A percentile compares a stretch with the other conserved stretches of the same genome.
phyloP scores from a whole-genome alignment of 2,888 invertebrate species.

The Mamestra brassicae region DNA sequence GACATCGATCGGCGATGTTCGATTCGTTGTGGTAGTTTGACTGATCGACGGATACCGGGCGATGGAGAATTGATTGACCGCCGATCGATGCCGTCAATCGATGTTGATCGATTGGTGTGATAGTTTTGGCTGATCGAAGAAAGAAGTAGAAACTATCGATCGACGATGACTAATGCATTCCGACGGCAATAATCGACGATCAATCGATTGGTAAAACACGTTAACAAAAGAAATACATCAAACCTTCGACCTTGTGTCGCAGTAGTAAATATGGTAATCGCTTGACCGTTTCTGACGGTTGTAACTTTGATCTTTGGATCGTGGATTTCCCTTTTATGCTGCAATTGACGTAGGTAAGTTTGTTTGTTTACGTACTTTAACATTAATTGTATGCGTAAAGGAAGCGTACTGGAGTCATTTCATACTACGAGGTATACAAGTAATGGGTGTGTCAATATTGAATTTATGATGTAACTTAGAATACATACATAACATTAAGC shows the following conservation, averaged over 20 bases:
- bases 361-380: conserved; percentile 31
- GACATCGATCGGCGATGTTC: too few relatives aligned
- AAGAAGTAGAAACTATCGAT: too few relatives aligned
- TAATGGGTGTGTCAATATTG: conserved; percentile 13
- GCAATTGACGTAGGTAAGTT: conserved; percentile 44
- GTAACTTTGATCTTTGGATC: conserved; percentile 32
- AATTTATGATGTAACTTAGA: conserved; percentile 12
- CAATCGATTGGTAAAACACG: too few relatives aligned
- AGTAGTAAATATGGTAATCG: conserved; percentile 19
- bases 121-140: too few relatives aligned
- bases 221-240: not conserved
- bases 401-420: conserved; percentile 24
- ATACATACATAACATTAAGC: not conserved
- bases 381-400: conserved; percentile 21
- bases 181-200: too few relatives aligned
- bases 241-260: not conserved
- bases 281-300: not conserved
- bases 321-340: conserved; percentile 25
- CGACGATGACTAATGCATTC: too few relatives aligned
- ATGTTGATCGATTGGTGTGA: too few relatives aligned
- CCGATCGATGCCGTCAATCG: too few relatives aligned
- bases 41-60: too few relatives aligned
- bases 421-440: not conserved
- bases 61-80: too few relatives aligned
- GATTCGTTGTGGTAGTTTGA: too few relatives aligned